A percentile compares a stretch with the other conserved stretches of the same genome.
phyloP scores from a whole-genome alignment of 1,140 invertebrate genomes.

The Nebria ingens region DNA sequence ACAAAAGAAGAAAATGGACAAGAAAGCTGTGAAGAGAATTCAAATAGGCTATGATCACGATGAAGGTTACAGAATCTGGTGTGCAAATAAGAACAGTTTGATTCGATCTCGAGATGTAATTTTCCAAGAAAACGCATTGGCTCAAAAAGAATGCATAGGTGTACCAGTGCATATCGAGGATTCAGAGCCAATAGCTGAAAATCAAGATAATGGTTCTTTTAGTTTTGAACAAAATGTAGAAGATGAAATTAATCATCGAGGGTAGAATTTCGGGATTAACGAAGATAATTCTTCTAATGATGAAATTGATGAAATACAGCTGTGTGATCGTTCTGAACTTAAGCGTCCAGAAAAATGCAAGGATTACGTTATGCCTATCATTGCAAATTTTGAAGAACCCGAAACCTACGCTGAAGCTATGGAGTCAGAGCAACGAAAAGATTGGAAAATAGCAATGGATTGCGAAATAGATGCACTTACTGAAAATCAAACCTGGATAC shows the following conservation, averaged over 20 bases:
- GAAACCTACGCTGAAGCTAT: constrained; percentile 8
- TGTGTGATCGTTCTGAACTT: background rate
- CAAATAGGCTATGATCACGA: constrained; percentile 22
- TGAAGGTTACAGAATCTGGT: background rate
- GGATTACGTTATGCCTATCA: background rate
- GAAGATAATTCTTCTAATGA: no score
- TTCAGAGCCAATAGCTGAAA: no score
- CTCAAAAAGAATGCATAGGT: background rate
- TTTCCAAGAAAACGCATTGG: background rate
- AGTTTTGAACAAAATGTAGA: background rate
- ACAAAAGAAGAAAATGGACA: constrained; percentile 22
- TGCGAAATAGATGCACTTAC: constrained; percentile 14
- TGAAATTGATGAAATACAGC: background rate
- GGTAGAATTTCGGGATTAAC: background rate
- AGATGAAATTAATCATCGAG: background rate
- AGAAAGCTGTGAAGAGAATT: constrained; percentile 21
- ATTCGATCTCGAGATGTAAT: background rate
- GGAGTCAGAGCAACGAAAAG: background rate
- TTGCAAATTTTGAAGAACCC: background rate
- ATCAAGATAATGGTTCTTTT: background rate
- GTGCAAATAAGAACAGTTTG: constrained; percentile 2
- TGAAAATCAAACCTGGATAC: constrained; percentile 17
- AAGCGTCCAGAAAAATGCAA: background rate
- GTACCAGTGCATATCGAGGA: background rate
- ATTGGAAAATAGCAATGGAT: constrained; percentile 19